Conservation (phyloP, 2,888 invertebrate species). For the Automeris io region DNA sequence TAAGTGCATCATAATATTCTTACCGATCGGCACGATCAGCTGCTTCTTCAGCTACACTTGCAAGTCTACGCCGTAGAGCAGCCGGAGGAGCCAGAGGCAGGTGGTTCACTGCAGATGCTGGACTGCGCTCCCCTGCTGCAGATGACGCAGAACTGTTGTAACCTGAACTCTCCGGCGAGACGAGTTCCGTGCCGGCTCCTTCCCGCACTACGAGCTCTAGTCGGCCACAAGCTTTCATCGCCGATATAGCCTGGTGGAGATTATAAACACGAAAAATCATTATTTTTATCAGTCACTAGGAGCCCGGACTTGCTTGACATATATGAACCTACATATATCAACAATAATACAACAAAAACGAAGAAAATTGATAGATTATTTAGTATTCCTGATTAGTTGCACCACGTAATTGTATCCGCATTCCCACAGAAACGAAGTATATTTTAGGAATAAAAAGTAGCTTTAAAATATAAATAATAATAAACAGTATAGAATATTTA, state of each 20-base stretch:
- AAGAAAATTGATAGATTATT: too few species aligned
- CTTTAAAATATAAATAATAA: too few species aligned
- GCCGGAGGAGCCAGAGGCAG: slow-evolving; percentile 73
- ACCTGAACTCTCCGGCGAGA: slow-evolving; percentile 89
- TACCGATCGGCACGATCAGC: slow-evolving; percentile 78
- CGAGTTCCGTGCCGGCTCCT: slow-evolving; percentile 86
- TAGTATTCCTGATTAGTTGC: too few species aligned
- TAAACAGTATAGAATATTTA: too few species aligned
- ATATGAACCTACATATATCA: too few species aligned
- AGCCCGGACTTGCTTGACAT: too few species aligned
- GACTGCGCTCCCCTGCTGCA: slow-evolving; percentile 83
- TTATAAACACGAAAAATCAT: background rate
- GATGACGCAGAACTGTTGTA: slow-evolving; percentile 91
- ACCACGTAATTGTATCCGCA: too few species aligned
- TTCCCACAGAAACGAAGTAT: too few species aligned
- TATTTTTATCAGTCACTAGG: too few species aligned
- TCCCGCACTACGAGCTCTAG: slow-evolving; percentile 86
- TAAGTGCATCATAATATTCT: too few species aligned
- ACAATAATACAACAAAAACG: too few species aligned
- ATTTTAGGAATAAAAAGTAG: too few species aligned
- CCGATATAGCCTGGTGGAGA: slow-evolving; percentile 81
- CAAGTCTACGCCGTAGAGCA: slow-evolving; percentile 80
- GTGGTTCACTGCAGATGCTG: slow-evolving; percentile 65
- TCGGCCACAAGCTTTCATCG: slow-evolving; percentile 86
- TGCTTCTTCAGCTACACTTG: slow-evolving; percentile 85